phyloP scores from a whole-genome alignment of 2,113 vertebrate species.

The Charadrius vociferus region DNA sequence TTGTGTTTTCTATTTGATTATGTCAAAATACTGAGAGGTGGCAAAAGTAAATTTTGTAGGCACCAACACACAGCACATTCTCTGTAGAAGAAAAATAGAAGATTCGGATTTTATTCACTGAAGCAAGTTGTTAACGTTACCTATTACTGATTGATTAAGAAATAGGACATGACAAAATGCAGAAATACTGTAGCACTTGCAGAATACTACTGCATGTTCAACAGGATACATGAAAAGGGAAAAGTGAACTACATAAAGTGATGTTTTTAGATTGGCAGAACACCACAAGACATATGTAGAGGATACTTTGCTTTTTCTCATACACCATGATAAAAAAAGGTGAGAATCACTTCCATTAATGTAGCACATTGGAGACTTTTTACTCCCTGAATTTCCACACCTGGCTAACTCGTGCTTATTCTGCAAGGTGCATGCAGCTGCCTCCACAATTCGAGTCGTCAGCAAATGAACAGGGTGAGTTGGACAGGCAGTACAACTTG shows the following conservation, averaged over 20 bases:
- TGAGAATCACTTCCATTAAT: neutral
- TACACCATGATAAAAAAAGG: neutral
- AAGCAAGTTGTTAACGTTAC: neutral
- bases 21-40: neutral
- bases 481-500: neutral
- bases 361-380: neutral
- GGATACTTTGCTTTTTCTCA: neutral
- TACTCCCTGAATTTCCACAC: neutral
- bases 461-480: neutral
- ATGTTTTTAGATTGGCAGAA: neutral
- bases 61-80: neutral
- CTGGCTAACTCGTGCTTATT: neutral
- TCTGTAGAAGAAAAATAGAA: neutral
- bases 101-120: neutral
- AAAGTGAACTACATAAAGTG: neutral
- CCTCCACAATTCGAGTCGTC: neutral
- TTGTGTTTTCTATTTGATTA: neutral
- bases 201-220: neutral
- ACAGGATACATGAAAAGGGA: neutral
- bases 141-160: neutral
- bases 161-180: neutral
- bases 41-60: neutral
- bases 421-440: neutral
- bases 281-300: neutral
- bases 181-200: neutral